Conservation (phyloP, 30 jellyfish, hydroid and myxozoan genomes). For the Cassiopea xamachana region DNA sequence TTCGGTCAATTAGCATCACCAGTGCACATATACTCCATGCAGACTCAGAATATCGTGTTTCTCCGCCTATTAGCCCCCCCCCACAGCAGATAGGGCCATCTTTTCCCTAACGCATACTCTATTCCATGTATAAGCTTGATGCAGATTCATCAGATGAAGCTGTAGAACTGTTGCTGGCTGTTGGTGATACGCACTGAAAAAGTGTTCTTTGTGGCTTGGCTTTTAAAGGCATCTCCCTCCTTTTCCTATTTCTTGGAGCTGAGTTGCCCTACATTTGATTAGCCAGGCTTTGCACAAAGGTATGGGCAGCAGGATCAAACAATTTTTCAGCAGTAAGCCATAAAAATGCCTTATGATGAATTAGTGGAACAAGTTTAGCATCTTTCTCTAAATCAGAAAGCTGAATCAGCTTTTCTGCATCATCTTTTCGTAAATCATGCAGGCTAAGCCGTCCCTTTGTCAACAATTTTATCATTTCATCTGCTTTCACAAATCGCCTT, state of each 20-base stretch:
- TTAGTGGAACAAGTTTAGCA: constrained; percentile 15
- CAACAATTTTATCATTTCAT: constrained; percentile 28
- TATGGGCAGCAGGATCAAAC: not conserved
- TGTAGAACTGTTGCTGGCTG: constrained; percentile 17
- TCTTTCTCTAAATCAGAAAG: constrained; percentile 51
- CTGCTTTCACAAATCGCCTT: constrained; percentile 25
- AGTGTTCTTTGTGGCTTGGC: constrained; percentile 35
- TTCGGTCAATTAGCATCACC: too few relatives aligned
- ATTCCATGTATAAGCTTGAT: not conserved
- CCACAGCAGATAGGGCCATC: too few relatives aligned
- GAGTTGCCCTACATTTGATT: not conserved
- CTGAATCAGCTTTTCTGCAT: constrained; percentile 43
- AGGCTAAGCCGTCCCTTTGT: constrained; percentile 11
- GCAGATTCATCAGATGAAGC: constrained; percentile 23
- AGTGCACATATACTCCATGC: too few relatives aligned
- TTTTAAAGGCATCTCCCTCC: constrained; percentile 3
- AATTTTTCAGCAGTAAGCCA: constrained; percentile 19
- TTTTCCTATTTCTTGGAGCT: constrained; percentile 23
- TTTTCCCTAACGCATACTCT: too few relatives aligned
- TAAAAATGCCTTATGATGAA: constrained; percentile 17
- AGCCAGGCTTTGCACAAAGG: constrained; percentile 13
- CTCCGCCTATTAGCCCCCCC: too few relatives aligned
- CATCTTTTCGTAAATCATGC: constrained; percentile 27
- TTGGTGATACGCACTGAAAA: constrained; percentile 23
- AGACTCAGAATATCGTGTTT: too few relatives aligned